Conservation (phyloP, 2,888 invertebrate species). For the Venusia cambrica region DNA sequence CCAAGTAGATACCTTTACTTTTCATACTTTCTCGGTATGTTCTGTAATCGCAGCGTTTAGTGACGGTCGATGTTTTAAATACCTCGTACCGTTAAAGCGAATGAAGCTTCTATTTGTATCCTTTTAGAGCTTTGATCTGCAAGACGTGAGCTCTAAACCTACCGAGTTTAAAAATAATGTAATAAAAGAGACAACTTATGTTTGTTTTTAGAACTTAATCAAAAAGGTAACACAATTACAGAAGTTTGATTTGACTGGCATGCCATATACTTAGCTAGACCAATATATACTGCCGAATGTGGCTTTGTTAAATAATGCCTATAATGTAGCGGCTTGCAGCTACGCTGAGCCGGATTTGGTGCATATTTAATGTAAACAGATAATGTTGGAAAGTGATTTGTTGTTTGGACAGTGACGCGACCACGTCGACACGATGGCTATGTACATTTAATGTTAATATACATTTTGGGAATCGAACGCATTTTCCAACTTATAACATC, state of each 20-base stretch:
- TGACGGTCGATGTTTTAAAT: constrained; percentile 12
- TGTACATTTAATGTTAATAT: constrained; percentile 5
- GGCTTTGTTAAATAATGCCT: constrained; percentile 16
- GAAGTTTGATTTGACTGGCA: constrained; percentile 1
- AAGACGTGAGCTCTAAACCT: too few relatives aligned
- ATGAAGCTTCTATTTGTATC: constrained; percentile 9
- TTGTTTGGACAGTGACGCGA: constrained; percentile 7
- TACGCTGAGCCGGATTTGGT: constrained; percentile 23
- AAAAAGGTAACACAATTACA: too few relatives aligned
- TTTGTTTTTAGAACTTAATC: too few relatives aligned
- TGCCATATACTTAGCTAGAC: constrained; percentile 5
- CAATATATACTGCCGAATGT: constrained; percentile 11
- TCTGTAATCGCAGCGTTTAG: too few relatives aligned
- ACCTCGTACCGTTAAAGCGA: constrained; percentile 14
- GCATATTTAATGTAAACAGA: constrained; percentile 24
- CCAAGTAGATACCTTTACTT: too few relatives aligned
- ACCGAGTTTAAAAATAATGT: too few relatives aligned
- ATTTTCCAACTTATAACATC: constrained; percentile 8
- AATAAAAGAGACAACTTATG: too few relatives aligned
- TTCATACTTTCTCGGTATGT: too few relatives aligned
- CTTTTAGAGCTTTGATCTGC: constrained; percentile 6
- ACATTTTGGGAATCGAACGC: not conserved
- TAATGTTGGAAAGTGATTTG: constrained; percentile 7
- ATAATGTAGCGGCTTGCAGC: constrained; percentile 17
- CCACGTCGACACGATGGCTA: constrained; percentile 4